A percentile compares a stretch with the other conserved stretches of the same genome.
These are phyloP conservation scores for Zelleria hepariella DNA, from an alignment of 2,888 invertebrate genomes.

Conservation along the genomic window DNA sequence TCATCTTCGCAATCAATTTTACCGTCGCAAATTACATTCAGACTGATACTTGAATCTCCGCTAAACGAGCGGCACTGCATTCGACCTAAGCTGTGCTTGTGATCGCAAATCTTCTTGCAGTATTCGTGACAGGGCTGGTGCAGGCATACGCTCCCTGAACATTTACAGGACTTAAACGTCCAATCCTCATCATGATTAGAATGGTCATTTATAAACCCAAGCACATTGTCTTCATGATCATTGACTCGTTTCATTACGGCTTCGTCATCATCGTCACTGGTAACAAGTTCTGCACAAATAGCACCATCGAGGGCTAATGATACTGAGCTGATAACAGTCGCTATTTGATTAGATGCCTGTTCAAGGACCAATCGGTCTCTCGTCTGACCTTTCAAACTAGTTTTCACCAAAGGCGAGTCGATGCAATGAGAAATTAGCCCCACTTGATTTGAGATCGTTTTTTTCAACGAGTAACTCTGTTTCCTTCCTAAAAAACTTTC, in stretches of 20 bases:
- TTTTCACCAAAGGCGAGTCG: not conserved
- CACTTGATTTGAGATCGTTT: not conserved
- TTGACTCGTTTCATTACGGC: not conserved
- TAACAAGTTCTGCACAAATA: not conserved
- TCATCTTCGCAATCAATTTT: slow-evolving; percentile 54
- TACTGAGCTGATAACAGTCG: not conserved
- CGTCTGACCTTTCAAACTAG: not conserved
- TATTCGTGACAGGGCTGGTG: slow-evolving; percentile 24
- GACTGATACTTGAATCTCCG: slow-evolving; percentile 23
- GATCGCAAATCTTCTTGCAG: slow-evolving; percentile 40
- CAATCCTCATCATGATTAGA: slow-evolving; percentile 14
- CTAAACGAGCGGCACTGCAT: slow-evolving; percentile 39
- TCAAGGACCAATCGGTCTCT: not conserved
- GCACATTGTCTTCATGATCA: no score
- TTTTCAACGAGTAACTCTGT: not conserved
- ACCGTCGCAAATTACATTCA: slow-evolving; percentile 49
- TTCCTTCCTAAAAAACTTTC: not conserved
- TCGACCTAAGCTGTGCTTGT: slow-evolving; percentile 31
- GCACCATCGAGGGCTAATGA: not conserved
- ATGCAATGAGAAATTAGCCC: not conserved
- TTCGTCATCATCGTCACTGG: not conserved
- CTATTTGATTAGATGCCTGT: not conserved
- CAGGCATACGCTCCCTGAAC: slow-evolving; percentile 28
- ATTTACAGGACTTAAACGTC: slow-evolving; percentile 30
- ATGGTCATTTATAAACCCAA: no score